Evolutionary conservation across 2,888 invertebrate species (phyloP).

Genomic region (Trachelus stipa): DNA sequence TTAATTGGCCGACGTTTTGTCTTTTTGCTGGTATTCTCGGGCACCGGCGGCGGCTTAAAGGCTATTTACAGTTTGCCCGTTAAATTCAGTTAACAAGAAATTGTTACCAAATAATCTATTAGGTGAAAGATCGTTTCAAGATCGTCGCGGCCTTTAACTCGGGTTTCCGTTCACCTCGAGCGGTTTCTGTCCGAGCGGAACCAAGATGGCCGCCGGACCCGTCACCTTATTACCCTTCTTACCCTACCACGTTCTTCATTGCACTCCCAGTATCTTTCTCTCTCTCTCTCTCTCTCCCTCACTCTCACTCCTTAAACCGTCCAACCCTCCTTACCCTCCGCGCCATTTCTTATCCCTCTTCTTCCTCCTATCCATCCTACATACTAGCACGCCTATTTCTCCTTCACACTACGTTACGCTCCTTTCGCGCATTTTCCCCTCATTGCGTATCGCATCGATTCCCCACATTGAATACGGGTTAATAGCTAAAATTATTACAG

Average conservation of each 20-base stretch:
- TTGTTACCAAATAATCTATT: slow-evolving; percentile 48
- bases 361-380: slow-evolving; percentile 5
- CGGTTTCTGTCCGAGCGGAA: slow-evolving; percentile 52
- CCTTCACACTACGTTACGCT: neutral
- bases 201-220: slow-evolving; percentile 50
- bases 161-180: slow-evolving; percentile 36
- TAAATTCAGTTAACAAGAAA: slow-evolving; percentile 45
- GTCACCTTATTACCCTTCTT: slow-evolving; percentile 29
- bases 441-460: slow-evolving; percentile 18
- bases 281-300: neutral
- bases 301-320: slow-evolving; percentile 1
- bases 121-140: slow-evolving; percentile 39
- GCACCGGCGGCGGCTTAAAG: neutral
- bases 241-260: slow-evolving; percentile 27
- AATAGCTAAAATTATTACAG: slow-evolving; percentile 8
- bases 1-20: slow-evolving; percentile 3
- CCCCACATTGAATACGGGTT: slow-evolving; percentile 15
- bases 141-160: slow-evolving; percentile 51
- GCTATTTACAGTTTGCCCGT: slow-evolving; percentile 32
- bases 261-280: neutral
- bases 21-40: slow-evolving; percentile 2
- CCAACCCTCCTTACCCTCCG: neutral
- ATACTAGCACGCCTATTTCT: neutral
- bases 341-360: slow-evolving; percentile 10
- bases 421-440: neutral